Conservation (phyloP, 2,797 vertebrate species). For the Siniperca scherzeri region DNA sequence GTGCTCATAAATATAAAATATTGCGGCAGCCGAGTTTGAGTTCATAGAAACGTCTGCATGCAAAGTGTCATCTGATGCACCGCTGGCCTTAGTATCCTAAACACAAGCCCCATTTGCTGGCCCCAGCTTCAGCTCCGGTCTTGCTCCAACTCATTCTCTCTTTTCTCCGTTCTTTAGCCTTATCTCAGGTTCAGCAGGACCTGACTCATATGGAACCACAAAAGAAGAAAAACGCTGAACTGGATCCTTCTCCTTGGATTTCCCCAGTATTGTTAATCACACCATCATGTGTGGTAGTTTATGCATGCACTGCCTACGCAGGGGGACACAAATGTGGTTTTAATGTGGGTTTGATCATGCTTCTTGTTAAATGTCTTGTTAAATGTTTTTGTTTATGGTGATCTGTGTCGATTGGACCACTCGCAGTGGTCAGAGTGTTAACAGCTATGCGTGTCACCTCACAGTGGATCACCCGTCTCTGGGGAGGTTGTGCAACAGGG, state of each 20-base stretch:
- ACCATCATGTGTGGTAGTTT: constrained; percentile 50
- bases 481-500: constrained; percentile 54
- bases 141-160: constrained; percentile 15
- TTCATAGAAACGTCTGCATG: constrained; percentile 64
- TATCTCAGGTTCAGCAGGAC: constrained; percentile 25
- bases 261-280: constrained; percentile 52
- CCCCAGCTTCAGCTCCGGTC: not conserved
- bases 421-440: constrained; percentile 38
- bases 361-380: constrained; percentile 58
- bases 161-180: constrained; percentile 8
- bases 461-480: constrained; percentile 38
- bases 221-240: constrained; percentile 28
- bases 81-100: constrained; percentile 12
- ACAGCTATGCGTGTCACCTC: constrained; percentile 43
- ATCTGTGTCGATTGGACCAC: constrained; percentile 34
- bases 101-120: not conserved
- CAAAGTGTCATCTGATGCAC: constrained; percentile 53
- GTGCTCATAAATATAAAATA: constrained; percentile 62
- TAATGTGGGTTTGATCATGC: constrained; percentile 41
- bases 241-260: constrained; percentile 44
- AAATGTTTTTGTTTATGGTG: constrained; percentile 54
- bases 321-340: constrained; percentile 50
- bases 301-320: constrained; percentile 28
- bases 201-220: constrained; percentile 31
- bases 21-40: constrained; percentile 57